Evolutionary conservation across 2,797 vertebrate species (phyloP).

Genomic region (Loris lydekkerianus): DNA sequence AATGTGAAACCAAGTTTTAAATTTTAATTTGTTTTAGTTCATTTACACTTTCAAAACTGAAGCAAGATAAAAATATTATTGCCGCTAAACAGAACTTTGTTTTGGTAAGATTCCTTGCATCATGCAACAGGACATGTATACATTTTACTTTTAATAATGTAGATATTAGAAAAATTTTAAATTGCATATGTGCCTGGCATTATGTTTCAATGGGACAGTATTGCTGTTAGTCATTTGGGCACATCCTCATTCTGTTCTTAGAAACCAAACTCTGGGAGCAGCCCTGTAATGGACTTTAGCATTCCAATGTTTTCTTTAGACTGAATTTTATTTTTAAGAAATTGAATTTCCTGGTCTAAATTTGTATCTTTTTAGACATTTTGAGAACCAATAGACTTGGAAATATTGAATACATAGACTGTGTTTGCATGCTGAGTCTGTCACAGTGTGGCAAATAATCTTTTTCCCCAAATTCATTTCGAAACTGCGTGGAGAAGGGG

Average conservation of each 20-base stretch:
- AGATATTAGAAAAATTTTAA: background rate
- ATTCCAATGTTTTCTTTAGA: background rate
- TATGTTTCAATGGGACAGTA: background rate
- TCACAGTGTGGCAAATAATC: background rate
- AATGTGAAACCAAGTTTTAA: background rate
- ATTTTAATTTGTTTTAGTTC: constrained; percentile 19
- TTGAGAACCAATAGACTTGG: background rate
- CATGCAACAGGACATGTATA: background rate
- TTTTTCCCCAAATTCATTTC: background rate
- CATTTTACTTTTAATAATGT: constrained; percentile 9
- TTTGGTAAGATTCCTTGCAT: background rate
- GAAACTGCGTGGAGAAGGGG: background rate
- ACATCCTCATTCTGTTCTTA: background rate
- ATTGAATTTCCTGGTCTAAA: background rate
- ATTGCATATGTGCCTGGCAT: background rate
- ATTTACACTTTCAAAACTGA: background rate
- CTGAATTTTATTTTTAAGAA: background rate
- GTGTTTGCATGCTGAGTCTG: background rate
- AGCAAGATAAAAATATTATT: background rate
- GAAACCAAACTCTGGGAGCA: background rate
- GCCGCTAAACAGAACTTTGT: background rate
- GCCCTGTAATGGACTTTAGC: background rate
- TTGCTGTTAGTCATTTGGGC: background rate
- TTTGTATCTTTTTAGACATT: background rate
- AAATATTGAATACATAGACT: background rate